Conservation (phyloP, 2,797 vertebrate species). For the Dendrocincla tyrannina region DNA sequence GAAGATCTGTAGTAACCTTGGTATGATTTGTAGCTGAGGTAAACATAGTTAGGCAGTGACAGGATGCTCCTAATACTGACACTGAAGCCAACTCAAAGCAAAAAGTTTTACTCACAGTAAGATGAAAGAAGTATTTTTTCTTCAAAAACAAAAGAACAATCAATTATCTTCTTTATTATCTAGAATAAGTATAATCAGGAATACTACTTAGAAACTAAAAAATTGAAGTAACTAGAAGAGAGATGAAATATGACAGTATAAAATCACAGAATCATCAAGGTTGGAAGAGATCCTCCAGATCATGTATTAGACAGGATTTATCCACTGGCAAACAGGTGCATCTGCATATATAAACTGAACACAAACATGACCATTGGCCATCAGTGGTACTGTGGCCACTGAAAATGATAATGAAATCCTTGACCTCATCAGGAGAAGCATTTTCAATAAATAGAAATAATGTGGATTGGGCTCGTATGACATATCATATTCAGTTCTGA, state of each 20-base stretch:
- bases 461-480: neutral
- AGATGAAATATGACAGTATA: neutral
- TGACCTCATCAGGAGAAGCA: neutral
- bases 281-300: neutral
- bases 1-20: neutral
- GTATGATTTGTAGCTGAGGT: neutral
- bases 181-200: neutral
- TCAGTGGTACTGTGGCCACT: neutral
- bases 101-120: neutral
- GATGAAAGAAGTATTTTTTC: neutral
- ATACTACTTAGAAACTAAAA: neutral
- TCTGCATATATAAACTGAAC: neutral
- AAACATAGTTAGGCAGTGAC: neutral
- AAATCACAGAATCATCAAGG: neutral
- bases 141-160: neutral
- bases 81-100: neutral
- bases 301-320: neutral
- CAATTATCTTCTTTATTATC: neutral
- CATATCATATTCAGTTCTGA: fast-evolving
- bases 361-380: neutral
- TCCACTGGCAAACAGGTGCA: neutral
- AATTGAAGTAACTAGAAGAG: neutral
- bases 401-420: neutral
- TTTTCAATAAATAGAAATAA: neutral
- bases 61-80: neutral